Percentiles rank a stretch among this genome's conserved stretches.
These are phyloP conservation scores for Hyphantria cunea DNA, from an alignment of 1,140 invertebrate species.

Conservation along the genomic window DNA sequence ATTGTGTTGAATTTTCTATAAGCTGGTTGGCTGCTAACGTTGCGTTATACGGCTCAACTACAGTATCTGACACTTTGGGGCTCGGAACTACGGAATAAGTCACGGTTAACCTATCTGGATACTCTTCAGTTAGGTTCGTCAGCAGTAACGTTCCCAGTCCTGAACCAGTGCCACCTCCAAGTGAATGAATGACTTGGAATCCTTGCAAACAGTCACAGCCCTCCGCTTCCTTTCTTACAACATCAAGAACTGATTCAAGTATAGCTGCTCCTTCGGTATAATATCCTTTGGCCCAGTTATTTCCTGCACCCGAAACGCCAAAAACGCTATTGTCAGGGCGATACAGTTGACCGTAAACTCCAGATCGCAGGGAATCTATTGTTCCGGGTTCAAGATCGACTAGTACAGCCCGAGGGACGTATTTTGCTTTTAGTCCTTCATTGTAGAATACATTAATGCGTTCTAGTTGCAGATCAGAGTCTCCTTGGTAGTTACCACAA, in stretches of 20 bases:
- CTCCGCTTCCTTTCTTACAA: constrained; percentile 94
- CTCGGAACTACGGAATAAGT: constrained; percentile 92
- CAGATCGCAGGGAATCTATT: constrained; percentile 88
- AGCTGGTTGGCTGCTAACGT: constrained; percentile 89
- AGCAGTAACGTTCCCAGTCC: constrained; percentile 88
- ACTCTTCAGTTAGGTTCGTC: constrained; percentile 85
- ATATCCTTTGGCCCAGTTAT: constrained; percentile 94
- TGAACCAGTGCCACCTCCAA: constrained; percentile 94
- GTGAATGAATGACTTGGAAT: constrained; percentile 86
- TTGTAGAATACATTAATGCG: constrained; percentile 95
- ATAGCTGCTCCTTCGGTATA: constrained; percentile 97
- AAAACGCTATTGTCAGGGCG: constrained; percentile 93
- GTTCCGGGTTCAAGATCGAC: constrained; percentile 94
- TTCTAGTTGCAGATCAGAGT: constrained; percentile 92
- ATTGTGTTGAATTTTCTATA: constrained; percentile 89
- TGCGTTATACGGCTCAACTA: constrained; percentile 94
- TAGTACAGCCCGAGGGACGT: constrained; percentile 93
- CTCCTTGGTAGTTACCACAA: constrained; percentile 90
- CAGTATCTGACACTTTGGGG: constrained; percentile 91
- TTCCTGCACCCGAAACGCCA: constrained; percentile 86
- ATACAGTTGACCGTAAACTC: constrained; percentile 93
- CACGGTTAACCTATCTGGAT: constrained; percentile 92
- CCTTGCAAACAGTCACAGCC: constrained; percentile 90
- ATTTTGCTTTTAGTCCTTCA: constrained; percentile 91
- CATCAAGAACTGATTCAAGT: constrained; percentile 93